Evolutionary conservation across 2,797 vertebrate species (phyloP), one percentile per base, ranked within the genome.

Genomic region (Arrhamphus sclerolepis): DNA sequence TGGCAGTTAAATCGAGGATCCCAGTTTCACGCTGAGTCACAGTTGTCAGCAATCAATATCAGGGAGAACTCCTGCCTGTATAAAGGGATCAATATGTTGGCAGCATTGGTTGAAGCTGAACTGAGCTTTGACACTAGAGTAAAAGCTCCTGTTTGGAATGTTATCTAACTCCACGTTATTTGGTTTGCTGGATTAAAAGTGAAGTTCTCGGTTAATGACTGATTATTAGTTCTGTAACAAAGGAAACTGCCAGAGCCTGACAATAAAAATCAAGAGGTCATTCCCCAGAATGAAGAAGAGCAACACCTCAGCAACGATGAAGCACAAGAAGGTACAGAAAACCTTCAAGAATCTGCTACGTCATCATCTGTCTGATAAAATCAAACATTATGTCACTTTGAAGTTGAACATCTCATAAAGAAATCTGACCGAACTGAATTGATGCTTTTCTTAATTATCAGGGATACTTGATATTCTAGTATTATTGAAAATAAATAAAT

Each of bases 41-140:
- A 38, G 34, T 13, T 38, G 34, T 75, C 67, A 77, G 41, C 51
- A 34, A 66, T 82, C 81, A 70, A 72, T 77, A 56, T 24, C 39
- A 34, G 53, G 42, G 66, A 54, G 61, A 65, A 67, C 59, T 6
- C 41, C 21, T 58, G 11, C 34, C 65, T 42, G 40, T 54, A 10
- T 22, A 3, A 31, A 14, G 29, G 18, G 24, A 70, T 81, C 78
- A 64, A 67, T 81, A 55, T 58, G 76, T 65, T 22, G 64, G 47
- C 56, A 16, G 56, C 38, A 54, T 26, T 54, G 49, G 2, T 22
- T 26, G 21, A 57, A 65, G 59, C 56, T 43, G 60, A 56, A 51
- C 28, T 34, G n/a, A 59, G 49, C 63, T 28, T 4, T 81, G 66
- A n/a, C 6, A 14, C 7, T 8, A 2, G 7, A 31, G 4, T 22